phyloP scores from a whole-genome alignment of 2,113 vertebrate genomes.

The Etia nguti region DNA sequence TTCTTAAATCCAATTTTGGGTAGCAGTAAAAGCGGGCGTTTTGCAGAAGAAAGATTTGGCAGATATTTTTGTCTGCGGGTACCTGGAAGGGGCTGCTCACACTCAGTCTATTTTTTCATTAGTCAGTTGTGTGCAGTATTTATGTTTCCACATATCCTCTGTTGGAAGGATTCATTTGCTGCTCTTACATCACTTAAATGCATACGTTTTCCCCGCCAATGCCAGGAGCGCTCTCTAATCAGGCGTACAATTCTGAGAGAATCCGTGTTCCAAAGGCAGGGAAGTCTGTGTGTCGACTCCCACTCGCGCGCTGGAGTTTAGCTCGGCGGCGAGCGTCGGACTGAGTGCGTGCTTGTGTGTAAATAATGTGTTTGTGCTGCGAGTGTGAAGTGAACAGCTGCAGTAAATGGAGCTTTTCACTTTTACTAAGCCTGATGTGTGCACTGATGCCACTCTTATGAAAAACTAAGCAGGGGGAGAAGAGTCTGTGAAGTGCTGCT shows the following conservation, averaged over 20 bases:
- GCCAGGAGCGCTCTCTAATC: neutral
- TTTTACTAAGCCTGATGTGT: neutral
- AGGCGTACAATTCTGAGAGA: neutral
- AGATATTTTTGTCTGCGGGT: neutral
- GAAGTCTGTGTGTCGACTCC: neutral
- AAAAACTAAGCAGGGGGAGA: neutral
- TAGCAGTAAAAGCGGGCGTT: neutral
- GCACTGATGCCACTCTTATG: slow-evolving; percentile 7
- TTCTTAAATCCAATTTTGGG: neutral
- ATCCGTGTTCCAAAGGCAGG: neutral
- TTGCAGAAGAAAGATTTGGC: neutral
- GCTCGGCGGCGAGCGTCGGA: neutral
- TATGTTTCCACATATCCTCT: neutral
- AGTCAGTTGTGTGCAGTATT: neutral
- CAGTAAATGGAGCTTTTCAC: slow-evolving; percentile 14
- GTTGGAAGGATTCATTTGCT: neutral
- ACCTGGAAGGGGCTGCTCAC: neutral
- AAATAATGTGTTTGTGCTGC: neutral
- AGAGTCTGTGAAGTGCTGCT: slow-evolving; percentile 2
- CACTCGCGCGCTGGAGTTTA: neutral
- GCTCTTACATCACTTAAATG: neutral
- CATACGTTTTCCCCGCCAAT: neutral
- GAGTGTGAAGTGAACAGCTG: slow-evolving; percentile 4
- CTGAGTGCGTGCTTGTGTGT: neutral
- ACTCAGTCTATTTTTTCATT: neutral